A percentile compares a stretch with the other conserved stretches of the same genome.
Conservation (phyloP, 1,140 invertebrate species). For the Melitaea cinxia region DNA sequence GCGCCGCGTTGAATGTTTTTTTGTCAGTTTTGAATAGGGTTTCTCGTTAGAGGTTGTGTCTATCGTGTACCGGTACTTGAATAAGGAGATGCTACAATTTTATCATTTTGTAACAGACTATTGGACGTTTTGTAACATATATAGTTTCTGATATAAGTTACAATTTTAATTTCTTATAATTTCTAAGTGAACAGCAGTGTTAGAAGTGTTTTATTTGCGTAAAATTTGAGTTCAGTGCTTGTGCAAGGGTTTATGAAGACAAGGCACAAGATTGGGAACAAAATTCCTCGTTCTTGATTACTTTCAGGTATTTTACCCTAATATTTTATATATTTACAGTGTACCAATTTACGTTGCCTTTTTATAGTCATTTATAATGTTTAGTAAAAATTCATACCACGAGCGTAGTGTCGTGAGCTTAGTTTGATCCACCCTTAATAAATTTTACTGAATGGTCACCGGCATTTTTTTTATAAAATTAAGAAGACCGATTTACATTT, state of each 20-base stretch:
- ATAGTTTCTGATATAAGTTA: constrained; percentile 57
- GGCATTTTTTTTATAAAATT: background rate
- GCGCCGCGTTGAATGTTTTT: constrained; percentile 50
- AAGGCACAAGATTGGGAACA: constrained; percentile 47
- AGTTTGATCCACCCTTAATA: background rate
- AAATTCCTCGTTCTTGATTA: constrained; percentile 21
- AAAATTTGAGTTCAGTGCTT: constrained; percentile 68
- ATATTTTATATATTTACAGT: constrained; percentile 16
- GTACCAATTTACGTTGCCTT: background rate
- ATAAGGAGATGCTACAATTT: constrained; percentile 68
- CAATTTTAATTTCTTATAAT: constrained; percentile 44
- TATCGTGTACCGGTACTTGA: constrained; percentile 50
- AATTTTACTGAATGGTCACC: background rate
- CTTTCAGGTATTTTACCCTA: constrained; percentile 28
- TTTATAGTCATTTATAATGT: background rate
- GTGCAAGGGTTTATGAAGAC: constrained; percentile 69
- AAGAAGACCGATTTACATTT: too few species aligned
- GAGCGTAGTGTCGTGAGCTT: background rate
- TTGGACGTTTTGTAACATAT: constrained; percentile 69
- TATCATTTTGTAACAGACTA: constrained; percentile 59
- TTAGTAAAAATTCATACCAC: background rate
- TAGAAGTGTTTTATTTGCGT: constrained; percentile 64
- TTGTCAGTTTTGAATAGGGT: constrained; percentile 75
- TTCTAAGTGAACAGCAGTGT: constrained; percentile 55
- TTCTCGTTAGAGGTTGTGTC: constrained; percentile 61